Evolutionary conservation across 1,140 invertebrate genomes (phyloP).

Genomic region (Zaprionus capensis): DNA sequence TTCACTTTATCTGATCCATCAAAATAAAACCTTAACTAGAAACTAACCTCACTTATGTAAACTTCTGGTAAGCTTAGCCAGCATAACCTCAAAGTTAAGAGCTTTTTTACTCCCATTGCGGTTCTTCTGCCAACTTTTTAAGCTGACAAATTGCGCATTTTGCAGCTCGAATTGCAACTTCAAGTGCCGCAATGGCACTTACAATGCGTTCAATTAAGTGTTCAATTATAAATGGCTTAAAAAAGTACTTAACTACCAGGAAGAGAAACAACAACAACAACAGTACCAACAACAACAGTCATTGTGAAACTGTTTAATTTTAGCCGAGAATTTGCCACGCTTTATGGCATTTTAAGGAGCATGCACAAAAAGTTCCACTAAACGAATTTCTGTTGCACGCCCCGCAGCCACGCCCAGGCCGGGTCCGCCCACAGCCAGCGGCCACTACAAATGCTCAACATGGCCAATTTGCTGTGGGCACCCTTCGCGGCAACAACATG

Average conservation of each 20-base stretch:
- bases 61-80: neutral
- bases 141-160: slow-evolving; percentile 7
- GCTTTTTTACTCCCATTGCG: neutral
- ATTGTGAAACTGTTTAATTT: slow-evolving; percentile 63
- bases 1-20: neutral
- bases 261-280: slow-evolving; percentile 13
- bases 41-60: neutral
- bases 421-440: neutral
- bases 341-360: slow-evolving; percentile 65
- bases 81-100: slow-evolving; percentile 4
- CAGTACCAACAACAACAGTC: slow-evolving; percentile 13
- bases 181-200: slow-evolving; percentile 38
- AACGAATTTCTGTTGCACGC: slow-evolving; percentile 69
- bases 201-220: slow-evolving; percentile 67
- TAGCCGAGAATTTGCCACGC: slow-evolving; percentile 64
- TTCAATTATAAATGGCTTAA: slow-evolving; percentile 66
- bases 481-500: slow-evolving; percentile 35
- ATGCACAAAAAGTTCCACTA: slow-evolving; percentile 53
- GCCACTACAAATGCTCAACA: slow-evolving; percentile 58
- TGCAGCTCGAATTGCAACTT: neutral
- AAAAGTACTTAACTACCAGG: slow-evolving; percentile 30
- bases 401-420: slow-evolving; percentile 3
- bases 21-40: neutral
- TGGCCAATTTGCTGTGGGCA: slow-evolving; percentile 70
- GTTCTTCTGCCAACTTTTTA: neutral